Percentiles rank a stretch among this genome's conserved stretches.
Evolutionary conservation across 2,888 invertebrate genomes (phyloP).

Genomic region (Calameuta idolon): DNA sequence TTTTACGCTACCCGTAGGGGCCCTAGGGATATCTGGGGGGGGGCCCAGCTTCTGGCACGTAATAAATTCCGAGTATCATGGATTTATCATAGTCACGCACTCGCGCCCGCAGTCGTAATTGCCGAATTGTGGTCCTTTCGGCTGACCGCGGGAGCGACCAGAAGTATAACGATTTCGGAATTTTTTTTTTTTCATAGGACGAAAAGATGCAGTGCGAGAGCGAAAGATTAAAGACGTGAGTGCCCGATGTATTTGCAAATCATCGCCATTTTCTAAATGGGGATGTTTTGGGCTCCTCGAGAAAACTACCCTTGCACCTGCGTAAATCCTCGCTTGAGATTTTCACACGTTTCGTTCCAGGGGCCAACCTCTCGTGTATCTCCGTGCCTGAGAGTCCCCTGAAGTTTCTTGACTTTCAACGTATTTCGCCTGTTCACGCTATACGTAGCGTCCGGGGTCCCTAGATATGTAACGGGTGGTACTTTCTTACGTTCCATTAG

Average conservation of each 20-base stretch:
- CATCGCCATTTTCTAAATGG: not conserved
- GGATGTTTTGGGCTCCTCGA: not conserved
- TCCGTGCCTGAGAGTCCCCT: too few relatives aligned
- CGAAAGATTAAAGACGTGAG: not conserved
- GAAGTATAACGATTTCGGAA: constrained; percentile 33
- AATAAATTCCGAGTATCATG: constrained; percentile 53
- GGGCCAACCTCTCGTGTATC: too few relatives aligned
- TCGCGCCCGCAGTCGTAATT: constrained; percentile 52
- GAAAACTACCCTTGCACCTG: not conserved
- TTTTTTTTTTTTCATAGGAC: constrained; percentile 7
- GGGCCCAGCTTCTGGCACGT: constrained; percentile 24
- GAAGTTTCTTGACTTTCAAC: too few relatives aligned
- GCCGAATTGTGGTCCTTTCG: constrained; percentile 42
- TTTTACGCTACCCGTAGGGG: not conserved
- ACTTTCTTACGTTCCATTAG: too few relatives aligned
- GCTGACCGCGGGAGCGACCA: constrained; percentile 26
- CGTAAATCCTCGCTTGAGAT: not conserved
- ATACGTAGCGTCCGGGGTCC: too few relatives aligned
- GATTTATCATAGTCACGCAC: constrained; percentile 63
- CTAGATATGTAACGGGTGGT: too few relatives aligned
- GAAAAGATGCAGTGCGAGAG: not conserved
- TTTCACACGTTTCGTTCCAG: too few relatives aligned
- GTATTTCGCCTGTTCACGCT: too few relatives aligned
- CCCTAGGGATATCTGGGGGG: not conserved
- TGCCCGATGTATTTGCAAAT: constrained; percentile 2